Percentiles rank a stretch among this genome's conserved stretches.
Evolutionary conservation across 1,140 invertebrate genomes (phyloP).

Genomic region (Diachasma alloeum): DNA sequence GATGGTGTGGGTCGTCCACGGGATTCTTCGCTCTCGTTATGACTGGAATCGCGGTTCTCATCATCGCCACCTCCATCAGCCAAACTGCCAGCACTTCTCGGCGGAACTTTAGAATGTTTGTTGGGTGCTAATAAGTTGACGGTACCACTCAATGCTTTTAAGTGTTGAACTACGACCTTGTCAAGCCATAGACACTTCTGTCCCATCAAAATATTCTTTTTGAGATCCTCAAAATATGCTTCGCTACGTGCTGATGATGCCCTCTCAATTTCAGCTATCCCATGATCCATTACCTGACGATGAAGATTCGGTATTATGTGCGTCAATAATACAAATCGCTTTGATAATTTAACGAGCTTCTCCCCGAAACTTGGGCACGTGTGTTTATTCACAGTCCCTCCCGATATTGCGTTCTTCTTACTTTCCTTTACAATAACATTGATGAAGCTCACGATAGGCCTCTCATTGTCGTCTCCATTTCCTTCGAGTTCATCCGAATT

Average conservation of each 20-base stretch:
- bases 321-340: constrained; percentile 32
- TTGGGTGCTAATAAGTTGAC: constrained; percentile 21
- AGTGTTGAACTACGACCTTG: constrained; percentile 29
- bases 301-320: constrained; percentile 8
- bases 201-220: constrained; percentile 25
- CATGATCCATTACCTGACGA: not conserved
- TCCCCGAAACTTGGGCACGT: constrained; percentile 21
- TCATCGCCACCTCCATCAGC: not conserved
- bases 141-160: constrained; percentile 16
- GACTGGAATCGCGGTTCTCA: no score
- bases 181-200: constrained; percentile 14
- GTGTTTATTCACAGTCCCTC: constrained; percentile 22
- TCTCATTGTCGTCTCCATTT: not conserved
- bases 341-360: constrained; percentile 18
- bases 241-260: constrained; percentile 34
- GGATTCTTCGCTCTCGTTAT: no score
- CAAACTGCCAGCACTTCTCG: not conserved
- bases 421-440: constrained; percentile 20
- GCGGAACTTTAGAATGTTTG: not conserved
- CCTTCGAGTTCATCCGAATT: not conserved
- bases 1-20: no score
- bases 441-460: not conserved
- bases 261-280: not conserved
- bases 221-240: constrained; percentile 32
- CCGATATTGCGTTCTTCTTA: constrained; percentile 1